Evolutionary conservation across 2,113 vertebrate species (phyloP), one percentile per base, ranked within the genome.

Genomic region (Vulpes ferrilata): DNA sequence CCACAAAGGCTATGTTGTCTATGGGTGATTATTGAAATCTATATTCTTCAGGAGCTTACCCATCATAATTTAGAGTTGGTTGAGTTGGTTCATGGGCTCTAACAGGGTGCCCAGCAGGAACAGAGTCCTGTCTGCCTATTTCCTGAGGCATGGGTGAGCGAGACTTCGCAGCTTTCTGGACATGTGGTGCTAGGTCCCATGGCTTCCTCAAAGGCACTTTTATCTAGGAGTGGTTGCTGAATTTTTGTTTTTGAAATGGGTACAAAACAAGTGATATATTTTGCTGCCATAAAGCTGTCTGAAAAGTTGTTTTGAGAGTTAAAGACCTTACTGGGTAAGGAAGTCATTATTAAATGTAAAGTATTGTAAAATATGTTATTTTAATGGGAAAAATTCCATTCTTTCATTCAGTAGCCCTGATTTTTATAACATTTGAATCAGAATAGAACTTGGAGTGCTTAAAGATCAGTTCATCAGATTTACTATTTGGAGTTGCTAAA

Each of bases 361-460:
- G 9, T 73, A 71, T 83, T 93, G 4, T 15, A 83, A 93, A 88
- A 71, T 16, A 12, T 64, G 9, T 92, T 60, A 84, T 83, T 25
- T 93, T 74, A 85, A 48, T 38, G 74, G 92, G 92, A 59, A 11
- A 92, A 90, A 76, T 65, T 65, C 19, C 7, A n/a, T 85, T 62
- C 20, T 83, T 92, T 92, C 35, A 57, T 32, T 84, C 32, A 43
- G 7, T 11, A 92, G 2, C 19, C 80, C 11, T 93, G 35, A 76
- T 57, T 86, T 38, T 76, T 81, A 8, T 67, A 88, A 62, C 27
- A 38, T 27, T 90, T 92, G 79, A 80, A 67, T 83, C 51, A 76
- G 67, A 1, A 48, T 59, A 25, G 35, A 94, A 51, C 20, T 86
- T 10, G 3, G 5, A 78, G 32, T 97, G 4, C 20, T 90, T 87